Base-by-base conservation (phyloP, 2,888 invertebrate species). In the Pinctada fucata region DNA sequence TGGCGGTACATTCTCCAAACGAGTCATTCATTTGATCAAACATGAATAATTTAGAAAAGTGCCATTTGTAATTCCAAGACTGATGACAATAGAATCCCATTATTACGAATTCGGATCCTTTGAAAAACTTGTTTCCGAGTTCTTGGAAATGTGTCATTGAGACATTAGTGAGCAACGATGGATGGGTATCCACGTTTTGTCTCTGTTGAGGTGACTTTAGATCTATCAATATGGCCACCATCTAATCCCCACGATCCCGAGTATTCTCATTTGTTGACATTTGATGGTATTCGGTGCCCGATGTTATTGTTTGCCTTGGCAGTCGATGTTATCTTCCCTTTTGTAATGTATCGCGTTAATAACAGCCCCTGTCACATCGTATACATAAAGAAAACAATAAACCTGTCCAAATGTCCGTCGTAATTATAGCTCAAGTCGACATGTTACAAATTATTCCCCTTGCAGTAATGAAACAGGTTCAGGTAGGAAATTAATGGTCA, bases 381-480 rank as follows among this genome's bases (percentile, higher is more conserved):
- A 73, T 73, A 73, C 58, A 73, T 64, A 64, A 48, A 48, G 64
- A 45, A 73, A 47, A 73, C 73, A 73, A 73, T 73, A 63, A 73
- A 73, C n/a, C 73, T 73, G 73, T 73, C 73, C 45, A 64, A 64
- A 13, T 73, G 73, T 73, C 73, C 48, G 48, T 47, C 48, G 48
- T 64, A 64, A 73, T 73, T 73, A 73, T 58, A 64, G 50, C 65
- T 47, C 48, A 64, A 64, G 64, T 64, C 73, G 58, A 58, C 64
- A 52, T 73, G 64, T 64, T 64, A 73, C 73, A 73, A 73, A 73
- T 73, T 73, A 73, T 58, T 64, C 16, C 48, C 64, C 48, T 73
- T 48, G 45, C 51, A 52, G 65, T 52, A 64, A 64, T 73, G 73
- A 64, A 63, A 48, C 49, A 73, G 48, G 58, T 48, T 52, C 51